A percentile compares a stretch with the other conserved stretches of the same genome.
phyloP scores from a whole-genome alignment of 2,113 vertebrate genomes.

The Hucho hucho region DNA sequence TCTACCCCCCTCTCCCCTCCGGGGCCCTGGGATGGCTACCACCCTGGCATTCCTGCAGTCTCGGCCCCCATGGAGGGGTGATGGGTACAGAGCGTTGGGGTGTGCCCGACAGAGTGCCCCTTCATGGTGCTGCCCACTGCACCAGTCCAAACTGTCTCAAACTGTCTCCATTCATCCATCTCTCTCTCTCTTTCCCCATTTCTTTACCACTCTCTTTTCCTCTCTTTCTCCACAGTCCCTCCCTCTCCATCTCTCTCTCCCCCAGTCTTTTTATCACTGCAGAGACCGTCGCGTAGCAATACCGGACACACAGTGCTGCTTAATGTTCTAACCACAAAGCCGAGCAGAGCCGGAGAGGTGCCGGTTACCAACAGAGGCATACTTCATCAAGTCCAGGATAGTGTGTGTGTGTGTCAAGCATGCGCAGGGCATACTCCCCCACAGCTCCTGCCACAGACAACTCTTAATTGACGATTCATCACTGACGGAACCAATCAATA shows the following conservation, averaged over 20 bases:
- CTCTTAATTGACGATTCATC: conserved; percentile 75
- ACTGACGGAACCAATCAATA: conserved; percentile 72
- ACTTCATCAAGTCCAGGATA: no score
- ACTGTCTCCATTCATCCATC: background rate
- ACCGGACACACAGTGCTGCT: conserved; percentile 11
- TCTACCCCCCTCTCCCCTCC: conserved; percentile 11
- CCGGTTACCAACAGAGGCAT: no score
- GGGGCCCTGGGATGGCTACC: background rate
- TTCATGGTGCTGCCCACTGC: background rate
- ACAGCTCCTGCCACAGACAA: conserved; percentile 40
- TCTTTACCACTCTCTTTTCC: background rate
- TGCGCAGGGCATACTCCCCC: conserved; percentile 56
- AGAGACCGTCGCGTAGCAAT: background rate
- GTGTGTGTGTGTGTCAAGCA: background rate
- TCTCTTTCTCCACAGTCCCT: background rate
- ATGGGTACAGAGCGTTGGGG: conserved; percentile 2
- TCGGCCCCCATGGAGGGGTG: conserved; percentile 15
- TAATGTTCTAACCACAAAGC: conserved; percentile 54
- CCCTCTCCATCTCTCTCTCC: conserved; percentile 17
- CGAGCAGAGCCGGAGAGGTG: background rate
- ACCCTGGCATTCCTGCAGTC: conserved; percentile 50
- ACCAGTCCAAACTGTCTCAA: conserved; percentile 7
- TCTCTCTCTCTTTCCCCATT: background rate
- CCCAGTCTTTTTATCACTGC: background rate
- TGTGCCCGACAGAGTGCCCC: background rate